Conservation (phyloP, 2,113 vertebrate genomes). For the Centropus bengalensis region DNA sequence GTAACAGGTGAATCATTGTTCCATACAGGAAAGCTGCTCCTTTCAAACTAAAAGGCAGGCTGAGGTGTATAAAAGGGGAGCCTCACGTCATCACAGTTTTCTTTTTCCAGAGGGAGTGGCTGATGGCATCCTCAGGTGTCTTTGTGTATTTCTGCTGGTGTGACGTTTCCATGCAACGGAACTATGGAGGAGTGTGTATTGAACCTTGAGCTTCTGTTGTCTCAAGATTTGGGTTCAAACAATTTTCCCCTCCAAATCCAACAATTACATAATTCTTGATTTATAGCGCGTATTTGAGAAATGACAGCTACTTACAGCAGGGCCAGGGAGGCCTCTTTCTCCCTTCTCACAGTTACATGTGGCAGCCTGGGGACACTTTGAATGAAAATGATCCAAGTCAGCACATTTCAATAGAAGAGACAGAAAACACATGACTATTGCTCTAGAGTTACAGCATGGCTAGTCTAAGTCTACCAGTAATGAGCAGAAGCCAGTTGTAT, state of each 20-base stretch:
- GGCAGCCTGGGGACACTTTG: slow-evolving; percentile 83
- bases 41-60: neutral
- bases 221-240: neutral
- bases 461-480: neutral
- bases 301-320: slow-evolving; percentile 81
- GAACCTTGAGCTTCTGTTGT: neutral
- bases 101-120: neutral
- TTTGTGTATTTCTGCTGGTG: neutral
- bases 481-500: neutral
- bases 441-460: neutral
- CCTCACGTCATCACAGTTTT: neutral
- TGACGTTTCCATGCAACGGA: neutral
- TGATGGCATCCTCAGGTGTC: neutral
- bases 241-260: neutral
- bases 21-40: neutral
- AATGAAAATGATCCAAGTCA: slow-evolving; percentile 49
- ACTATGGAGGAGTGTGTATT: neutral
- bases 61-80: neutral
- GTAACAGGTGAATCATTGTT: neutral
- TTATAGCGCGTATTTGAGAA: neutral
- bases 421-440: neutral
- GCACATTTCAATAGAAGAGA: neutral
- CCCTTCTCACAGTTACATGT: slow-evolving; percentile 89
- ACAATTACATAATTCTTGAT: neutral
- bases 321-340: slow-evolving; percentile 83